Conservation (phyloP, 2,888 invertebrate genomes). For the Agrochola lychnidis region DNA sequence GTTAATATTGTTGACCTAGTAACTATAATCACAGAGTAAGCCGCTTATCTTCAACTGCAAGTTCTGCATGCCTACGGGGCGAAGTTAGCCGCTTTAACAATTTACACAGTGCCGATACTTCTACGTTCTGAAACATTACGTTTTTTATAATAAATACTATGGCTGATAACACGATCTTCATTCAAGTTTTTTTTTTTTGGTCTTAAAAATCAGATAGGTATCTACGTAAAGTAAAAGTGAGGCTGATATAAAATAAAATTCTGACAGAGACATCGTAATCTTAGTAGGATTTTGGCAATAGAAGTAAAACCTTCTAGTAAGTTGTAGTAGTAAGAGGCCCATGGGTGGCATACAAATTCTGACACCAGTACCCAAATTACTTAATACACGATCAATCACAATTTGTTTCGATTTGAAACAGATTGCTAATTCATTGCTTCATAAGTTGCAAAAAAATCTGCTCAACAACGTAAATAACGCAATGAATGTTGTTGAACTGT, state of each 20-base stretch:
- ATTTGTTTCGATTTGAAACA: too few species aligned
- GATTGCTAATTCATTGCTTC: too few species aligned
- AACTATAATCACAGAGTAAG: slow-evolving; percentile 45
- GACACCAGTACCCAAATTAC: too few species aligned
- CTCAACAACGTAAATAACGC: too few species aligned
- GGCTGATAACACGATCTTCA: neutral
- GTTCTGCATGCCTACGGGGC: slow-evolving; percentile 34
- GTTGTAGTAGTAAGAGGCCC: too few species aligned
- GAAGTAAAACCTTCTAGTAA: neutral
- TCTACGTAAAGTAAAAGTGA: neutral
- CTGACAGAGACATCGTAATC: too few species aligned
- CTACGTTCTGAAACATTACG: neutral
- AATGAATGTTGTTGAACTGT: too few species aligned
- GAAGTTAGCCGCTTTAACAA: slow-evolving; percentile 5
- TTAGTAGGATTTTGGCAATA: neutral
- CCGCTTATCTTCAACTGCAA: slow-evolving; percentile 47
- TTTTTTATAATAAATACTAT: neutral
- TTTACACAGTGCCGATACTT: neutral
- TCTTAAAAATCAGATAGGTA: neutral
- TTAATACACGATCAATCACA: too few species aligned
- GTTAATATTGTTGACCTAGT: slow-evolving; percentile 53
- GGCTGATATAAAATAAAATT: neutral
- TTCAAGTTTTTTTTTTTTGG: neutral
- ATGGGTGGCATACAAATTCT: too few species aligned
- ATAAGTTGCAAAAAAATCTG: too few species aligned